Base-by-base conservation (phyloP, 2,113 vertebrate genomes). In the Cryptomyrus ogoouensis region DNA sequence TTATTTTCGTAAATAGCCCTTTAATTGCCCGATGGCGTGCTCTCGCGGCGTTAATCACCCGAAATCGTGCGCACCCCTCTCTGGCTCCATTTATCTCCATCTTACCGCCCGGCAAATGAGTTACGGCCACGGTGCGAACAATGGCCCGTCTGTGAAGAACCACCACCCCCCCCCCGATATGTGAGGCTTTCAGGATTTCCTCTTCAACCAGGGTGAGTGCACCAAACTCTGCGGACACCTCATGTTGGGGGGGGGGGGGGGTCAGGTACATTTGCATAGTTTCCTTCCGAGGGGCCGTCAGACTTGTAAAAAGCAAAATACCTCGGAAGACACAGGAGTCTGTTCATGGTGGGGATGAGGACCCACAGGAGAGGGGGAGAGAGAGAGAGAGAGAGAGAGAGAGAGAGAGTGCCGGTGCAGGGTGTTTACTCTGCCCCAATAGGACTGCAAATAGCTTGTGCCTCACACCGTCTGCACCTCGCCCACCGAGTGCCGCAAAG, bases 81-180 rank as follows among this genome's bases (percentile, higher is more conserved):
- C 39, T 46, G 87, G 24, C 87, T 90, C 70, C 39, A 24, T 35
- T 50, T 74, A 24, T 31, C 87, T 88, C 85, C 31, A n/a, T 44
- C 46, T 47, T 19, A 24, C 49, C 24, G 19, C 8, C 17, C 89
- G 87, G 91, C 89, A 12, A 91, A 86, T 89, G 90, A 90, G 92
- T 83, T 91, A 91, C 88, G 90, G 91, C 92, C 90, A 31, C n/a
- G 47, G 83, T 27, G 70, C 8, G 94, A 94, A 95, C 94, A 95
- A 94, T 95, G 93, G 92, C 62, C 90, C 93, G 95, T 94, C 94
- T 95, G 95, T 95, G 94, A 92, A 93, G 93, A 42, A 70, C 10
- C 83, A 3, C 49, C 47, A n/a, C 83, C 15, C 83, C 83, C 21
- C 21, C 27, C 85, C 85, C 13, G 27, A 47, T 35, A 87, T 19